These are phyloP conservation scores for Sebastes jordani DNA, from an alignment of 2,797 vertebrate species.

Conservation along the genomic window DNA sequence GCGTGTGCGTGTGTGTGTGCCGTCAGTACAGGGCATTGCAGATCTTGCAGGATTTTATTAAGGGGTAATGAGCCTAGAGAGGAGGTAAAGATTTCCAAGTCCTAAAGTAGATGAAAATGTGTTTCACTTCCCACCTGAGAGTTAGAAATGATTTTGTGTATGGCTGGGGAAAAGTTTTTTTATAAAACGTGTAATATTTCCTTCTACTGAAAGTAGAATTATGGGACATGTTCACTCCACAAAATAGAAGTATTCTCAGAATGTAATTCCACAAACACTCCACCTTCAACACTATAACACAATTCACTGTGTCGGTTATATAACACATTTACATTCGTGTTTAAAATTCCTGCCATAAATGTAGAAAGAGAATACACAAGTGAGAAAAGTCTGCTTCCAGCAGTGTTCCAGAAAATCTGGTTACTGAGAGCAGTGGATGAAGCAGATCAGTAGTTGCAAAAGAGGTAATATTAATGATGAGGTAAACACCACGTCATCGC, in stretches of 20 bases:
- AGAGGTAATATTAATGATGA: constrained; percentile 3
- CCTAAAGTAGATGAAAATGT: constrained; percentile 17
- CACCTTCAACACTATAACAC: background rate
- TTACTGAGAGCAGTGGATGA: background rate
- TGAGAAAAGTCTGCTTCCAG: background rate
- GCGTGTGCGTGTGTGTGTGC: background rate
- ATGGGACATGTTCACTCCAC: background rate
- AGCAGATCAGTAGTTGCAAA: constrained; percentile 17
- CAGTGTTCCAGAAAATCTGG: background rate
- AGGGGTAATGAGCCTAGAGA: constrained; percentile 29
- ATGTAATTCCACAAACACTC: background rate
- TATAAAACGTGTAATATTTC: background rate
- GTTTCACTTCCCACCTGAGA: background rate
- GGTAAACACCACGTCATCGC: constrained; percentile 11
- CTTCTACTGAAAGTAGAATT: background rate
- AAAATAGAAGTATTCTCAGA: background rate
- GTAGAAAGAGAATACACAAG: background rate
- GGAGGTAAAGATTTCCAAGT: constrained; percentile 11
- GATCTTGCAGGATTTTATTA: constrained; percentile 20
- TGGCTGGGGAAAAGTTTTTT: background rate
- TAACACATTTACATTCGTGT: background rate
- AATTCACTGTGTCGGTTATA: background rate
- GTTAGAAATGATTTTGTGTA: background rate
- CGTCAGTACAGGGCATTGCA: constrained; percentile 21
- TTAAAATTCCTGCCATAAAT: background rate